phyloP scores from a whole-genome alignment of 2,113 vertebrate species.

The Henicopernis longicauda region DNA sequence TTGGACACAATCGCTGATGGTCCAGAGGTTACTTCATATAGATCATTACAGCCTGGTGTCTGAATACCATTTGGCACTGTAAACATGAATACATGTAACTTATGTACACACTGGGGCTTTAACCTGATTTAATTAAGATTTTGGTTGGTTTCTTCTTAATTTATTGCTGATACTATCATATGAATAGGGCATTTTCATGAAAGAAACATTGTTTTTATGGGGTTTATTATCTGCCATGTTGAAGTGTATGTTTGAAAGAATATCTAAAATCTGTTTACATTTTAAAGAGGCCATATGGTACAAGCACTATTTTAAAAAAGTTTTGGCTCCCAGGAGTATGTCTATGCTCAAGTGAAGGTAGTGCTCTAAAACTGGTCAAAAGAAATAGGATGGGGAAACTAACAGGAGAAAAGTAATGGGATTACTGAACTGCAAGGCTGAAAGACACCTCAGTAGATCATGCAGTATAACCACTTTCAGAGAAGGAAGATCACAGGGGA shows the following conservation, averaged over 20 bases:
- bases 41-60: neutral
- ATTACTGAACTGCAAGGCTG: neutral
- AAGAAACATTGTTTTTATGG: neutral
- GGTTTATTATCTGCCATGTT: neutral
- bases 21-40: neutral
- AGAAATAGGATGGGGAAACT: neutral
- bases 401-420: neutral
- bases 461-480: neutral
- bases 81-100: neutral
- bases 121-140: neutral
- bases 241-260: neutral
- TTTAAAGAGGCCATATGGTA: neutral
- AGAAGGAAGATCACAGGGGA: neutral
- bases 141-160: neutral
- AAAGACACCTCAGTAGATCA: neutral
- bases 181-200: neutral
- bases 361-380: neutral
- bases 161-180: neutral
- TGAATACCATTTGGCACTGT: neutral
- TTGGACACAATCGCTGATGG: neutral
- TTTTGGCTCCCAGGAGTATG: neutral
- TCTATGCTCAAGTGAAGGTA: neutral
- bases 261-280: neutral
- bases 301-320: neutral
- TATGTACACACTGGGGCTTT: neutral